These are phyloP conservation scores for Mustela nigripes DNA, from an alignment of 2,113 vertebrate genomes.

Conservation along the genomic window DNA sequence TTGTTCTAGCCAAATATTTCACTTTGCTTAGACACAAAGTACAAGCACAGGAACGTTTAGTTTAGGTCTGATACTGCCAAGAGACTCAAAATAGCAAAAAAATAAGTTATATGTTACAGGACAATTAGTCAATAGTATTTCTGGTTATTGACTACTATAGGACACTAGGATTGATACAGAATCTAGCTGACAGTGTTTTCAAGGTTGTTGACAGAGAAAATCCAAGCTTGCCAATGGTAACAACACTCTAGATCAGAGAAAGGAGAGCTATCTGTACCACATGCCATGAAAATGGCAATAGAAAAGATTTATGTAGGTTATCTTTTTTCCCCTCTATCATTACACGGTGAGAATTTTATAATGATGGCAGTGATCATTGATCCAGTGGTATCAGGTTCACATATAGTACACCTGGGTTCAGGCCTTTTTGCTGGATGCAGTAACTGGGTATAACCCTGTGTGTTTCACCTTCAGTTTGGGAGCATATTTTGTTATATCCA, in stretches of 20 bases:
- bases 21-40: neutral
- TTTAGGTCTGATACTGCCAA: neutral
- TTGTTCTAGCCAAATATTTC: neutral
- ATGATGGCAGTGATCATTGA: neutral
- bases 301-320: neutral
- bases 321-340: neutral
- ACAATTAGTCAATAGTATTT: neutral
- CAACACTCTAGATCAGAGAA: neutral
- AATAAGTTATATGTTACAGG: neutral
- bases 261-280: neutral
- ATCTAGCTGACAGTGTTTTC: neutral
- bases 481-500: neutral
- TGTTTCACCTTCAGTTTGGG: neutral
- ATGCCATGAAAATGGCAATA: neutral
- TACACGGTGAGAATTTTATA: neutral
- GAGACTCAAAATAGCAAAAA: neutral
- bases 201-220: neutral
- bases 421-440: neutral
- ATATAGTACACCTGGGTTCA: neutral
- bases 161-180: neutral
- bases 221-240: neutral
- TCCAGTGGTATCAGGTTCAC: neutral
- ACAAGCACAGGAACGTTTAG: neutral
- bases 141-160: neutral
- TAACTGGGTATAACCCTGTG: fast-evolving